Evolutionary conservation across 2,797 vertebrate genomes (phyloP), one percentile per base, ranked within the genome.

Genomic region (Fundulus diaphanus): DNA sequence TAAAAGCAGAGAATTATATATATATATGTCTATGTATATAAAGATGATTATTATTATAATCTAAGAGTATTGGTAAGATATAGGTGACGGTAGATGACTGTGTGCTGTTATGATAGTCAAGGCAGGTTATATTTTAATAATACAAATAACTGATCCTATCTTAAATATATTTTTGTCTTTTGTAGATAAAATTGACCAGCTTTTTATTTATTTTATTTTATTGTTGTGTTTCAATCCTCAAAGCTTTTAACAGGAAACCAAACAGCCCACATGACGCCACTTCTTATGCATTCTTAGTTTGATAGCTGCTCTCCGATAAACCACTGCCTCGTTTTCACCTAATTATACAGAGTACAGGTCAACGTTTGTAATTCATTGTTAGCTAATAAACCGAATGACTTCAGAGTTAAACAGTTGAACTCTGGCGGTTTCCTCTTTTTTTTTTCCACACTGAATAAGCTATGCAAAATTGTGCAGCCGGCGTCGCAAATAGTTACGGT

Each of bases 371-470:
- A 49, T 49, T 20, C 33, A 20, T 59, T 8, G 40, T 70, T 69
- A 24, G 56, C 52, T 5, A 49, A 13, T 48, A 13, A 65, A 70
- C 7, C 29, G 35, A 16, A 12, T 75, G 63, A 76, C 11, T 7
- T 83, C 68, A 59, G 73, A 79, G 77, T 80, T 46, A 68, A 81
- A 79, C 88, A 87, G 77, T 78, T 80, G 72, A 73, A 77, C 81
- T 78, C 27, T 3, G 82, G 88, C 86, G 83, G 90, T 91, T 94
- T 94, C 93, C 90, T 88, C 79, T 86, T 86, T 80, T 89, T 85
- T 86, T 86, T 80, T 90, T 85, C n/a, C 66, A 87, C 82, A 78
- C 68, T 69, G 35, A 68, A 65, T 72, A 51, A 81, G 20, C 20
- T 54, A 89, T 90, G 85, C 80, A 90, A 90, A 66, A 87, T 78